Percentiles rank a stretch among this genome's conserved stretches.
Conservation (phyloP, 2,113 vertebrate species). For the Chloropsis cyanopogon region DNA sequence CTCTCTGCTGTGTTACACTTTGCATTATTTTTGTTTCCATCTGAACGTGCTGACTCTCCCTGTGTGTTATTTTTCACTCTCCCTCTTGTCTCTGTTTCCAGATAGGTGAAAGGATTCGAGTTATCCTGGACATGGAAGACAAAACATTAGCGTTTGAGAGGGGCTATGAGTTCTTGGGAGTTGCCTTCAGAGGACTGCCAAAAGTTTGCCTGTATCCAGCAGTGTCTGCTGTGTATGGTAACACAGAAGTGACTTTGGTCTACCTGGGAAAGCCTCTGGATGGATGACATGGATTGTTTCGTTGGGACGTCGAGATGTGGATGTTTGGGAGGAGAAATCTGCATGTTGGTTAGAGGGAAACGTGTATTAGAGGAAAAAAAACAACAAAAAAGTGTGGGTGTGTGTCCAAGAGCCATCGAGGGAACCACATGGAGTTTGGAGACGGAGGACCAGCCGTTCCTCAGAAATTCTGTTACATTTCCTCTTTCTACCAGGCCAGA, state of each 20-base stretch:
- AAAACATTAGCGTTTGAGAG: slow-evolving; percentile 98
- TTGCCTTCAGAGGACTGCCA: slow-evolving; percentile 96
- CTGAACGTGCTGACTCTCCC: neutral
- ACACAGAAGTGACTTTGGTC: slow-evolving; percentile 99
- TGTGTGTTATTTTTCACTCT: neutral
- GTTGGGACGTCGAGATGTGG: slow-evolving; percentile 32
- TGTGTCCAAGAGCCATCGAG: slow-evolving; percentile 64
- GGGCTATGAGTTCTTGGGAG: slow-evolving; percentile 96
- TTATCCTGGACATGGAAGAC: slow-evolving; percentile 99
- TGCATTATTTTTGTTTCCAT: neutral
- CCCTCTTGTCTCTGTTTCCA: slow-evolving; percentile 67
- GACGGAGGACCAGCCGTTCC: slow-evolving; percentile 64
- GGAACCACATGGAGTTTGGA: slow-evolving; percentile 30
- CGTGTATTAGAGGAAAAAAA: slow-evolving; percentile 45
- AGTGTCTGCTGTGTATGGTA: slow-evolving; percentile 97
- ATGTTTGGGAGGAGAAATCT: slow-evolving; percentile 62
- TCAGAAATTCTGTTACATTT: slow-evolving; percentile 63
- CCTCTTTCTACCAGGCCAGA: slow-evolving; percentile 72
- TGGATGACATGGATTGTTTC: slow-evolving; percentile 76
- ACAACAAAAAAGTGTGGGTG: neutral
- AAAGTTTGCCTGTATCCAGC: slow-evolving; percentile 97
- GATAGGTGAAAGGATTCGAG: slow-evolving; percentile 98
- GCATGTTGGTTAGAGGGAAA: slow-evolving; percentile 72
- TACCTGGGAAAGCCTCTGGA: slow-evolving; percentile 97
- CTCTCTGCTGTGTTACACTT: accelerated